phyloP scores from a whole-genome alignment of 2,113 vertebrate species.

The Irena cyanogastra region DNA sequence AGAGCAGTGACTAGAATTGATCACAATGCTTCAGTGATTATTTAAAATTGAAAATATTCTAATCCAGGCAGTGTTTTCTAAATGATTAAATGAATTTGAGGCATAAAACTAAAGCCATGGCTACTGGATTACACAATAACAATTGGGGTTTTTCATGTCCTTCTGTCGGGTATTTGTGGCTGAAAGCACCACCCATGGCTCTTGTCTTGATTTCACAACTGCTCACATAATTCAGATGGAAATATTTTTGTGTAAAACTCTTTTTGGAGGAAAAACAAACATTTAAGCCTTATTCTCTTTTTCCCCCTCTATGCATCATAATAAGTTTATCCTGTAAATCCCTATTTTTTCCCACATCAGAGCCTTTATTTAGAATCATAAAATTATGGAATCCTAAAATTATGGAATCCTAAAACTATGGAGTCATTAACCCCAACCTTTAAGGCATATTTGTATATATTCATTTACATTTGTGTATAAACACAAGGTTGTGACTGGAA shows the following conservation, averaged over 20 bases:
- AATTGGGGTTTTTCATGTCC: not conserved
- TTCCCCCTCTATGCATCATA: too few relatives aligned
- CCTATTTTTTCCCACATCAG: not conserved
- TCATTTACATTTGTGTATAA: rapidly evolving
- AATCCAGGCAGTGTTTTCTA: not conserved
- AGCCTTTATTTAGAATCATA: not conserved
- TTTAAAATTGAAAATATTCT: not conserved
- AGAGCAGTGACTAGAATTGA: not conserved
- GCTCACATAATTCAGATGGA: not conserved
- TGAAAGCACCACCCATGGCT: not conserved
- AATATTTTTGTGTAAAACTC: not conserved
- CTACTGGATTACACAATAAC: not conserved
- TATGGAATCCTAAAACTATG: too few relatives aligned
- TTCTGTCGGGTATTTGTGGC: not conserved
- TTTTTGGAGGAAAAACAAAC: not conserved
- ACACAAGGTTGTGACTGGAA: not conserved
- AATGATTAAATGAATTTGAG: not conserved
- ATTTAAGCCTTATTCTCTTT: not conserved
- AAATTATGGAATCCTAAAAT: not conserved
- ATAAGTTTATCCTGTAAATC: not conserved
- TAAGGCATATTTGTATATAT: not conserved
- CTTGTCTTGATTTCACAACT: not conserved
- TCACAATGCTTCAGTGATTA: not conserved
- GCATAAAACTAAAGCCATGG: not conserved
- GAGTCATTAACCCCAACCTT: not conserved